Percentiles rank a stretch among this genome's conserved stretches.
phyloP scores from a whole-genome alignment of 2,113 vertebrate genomes.

The Paedocypris sp. region DNA sequence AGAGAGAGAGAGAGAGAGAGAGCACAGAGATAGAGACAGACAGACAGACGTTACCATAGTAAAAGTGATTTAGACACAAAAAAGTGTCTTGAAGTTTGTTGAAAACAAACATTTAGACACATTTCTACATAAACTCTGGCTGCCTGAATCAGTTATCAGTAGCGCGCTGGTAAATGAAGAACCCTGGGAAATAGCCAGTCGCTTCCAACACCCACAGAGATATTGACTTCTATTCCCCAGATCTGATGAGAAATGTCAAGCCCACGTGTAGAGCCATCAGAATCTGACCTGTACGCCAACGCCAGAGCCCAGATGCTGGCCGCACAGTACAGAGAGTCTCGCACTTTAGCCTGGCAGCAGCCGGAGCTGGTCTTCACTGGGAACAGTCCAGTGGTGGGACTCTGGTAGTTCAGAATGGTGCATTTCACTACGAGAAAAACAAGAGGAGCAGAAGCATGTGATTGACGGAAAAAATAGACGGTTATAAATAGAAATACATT shows the following conservation, averaged over 20 bases:
- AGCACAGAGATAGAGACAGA: no score
- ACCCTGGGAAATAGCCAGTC: neutral
- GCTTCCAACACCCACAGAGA: neutral
- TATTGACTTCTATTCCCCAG: neutral
- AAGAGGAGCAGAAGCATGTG: neutral
- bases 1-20: no score
- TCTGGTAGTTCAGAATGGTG: constrained; percentile 82
- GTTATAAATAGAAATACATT: neutral
- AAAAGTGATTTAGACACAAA: no score
- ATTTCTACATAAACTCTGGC: no score
- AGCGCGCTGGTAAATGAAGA: neutral
- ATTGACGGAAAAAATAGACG: neutral
- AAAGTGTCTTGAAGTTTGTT: no score
- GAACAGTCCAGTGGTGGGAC: constrained; percentile 88
- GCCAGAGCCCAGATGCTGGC: constrained; percentile 83
- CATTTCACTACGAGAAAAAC: constrained; percentile 66
- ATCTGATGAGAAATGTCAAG: neutral
- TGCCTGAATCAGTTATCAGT: neutral
- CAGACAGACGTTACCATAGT: no score
- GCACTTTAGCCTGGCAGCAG: constrained; percentile 75
- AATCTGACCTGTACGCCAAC: constrained; percentile 78
- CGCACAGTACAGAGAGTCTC: constrained; percentile 89
- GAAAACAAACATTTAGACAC: no score
- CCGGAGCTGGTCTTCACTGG: constrained; percentile 75
- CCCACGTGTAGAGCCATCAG: neutral